Evolutionary conservation across 2,113 vertebrate genomes (phyloP).

Genomic region (Spea multiplicata): DNA sequence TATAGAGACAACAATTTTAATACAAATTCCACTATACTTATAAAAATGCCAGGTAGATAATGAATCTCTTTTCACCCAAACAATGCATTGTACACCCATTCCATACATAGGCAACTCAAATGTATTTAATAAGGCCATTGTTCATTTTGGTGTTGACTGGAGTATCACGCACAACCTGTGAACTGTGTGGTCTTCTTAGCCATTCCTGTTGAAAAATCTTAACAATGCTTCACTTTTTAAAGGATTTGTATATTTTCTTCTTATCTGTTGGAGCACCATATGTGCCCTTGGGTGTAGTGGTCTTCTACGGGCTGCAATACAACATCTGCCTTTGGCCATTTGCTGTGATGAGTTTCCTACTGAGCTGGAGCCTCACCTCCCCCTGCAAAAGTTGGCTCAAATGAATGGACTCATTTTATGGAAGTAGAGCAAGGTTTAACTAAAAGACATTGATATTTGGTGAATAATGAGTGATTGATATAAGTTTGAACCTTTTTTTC

Average conservation of each 20-base stretch:
- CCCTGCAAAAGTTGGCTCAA: not conserved
- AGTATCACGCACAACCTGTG: constrained; percentile 14
- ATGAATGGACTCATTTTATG: constrained; percentile 39
- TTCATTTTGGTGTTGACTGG: not conserved
- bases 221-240: constrained; percentile 28
- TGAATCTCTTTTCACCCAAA: too few species aligned
- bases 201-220: not conserved
- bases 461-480: constrained; percentile 7
- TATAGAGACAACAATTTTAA: constrained; percentile 37
- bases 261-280: constrained; percentile 26
- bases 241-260: constrained; percentile 15
- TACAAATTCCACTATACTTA: constrained; percentile 7
- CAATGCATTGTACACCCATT: too few species aligned
- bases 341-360: constrained; percentile 38
- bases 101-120: too few species aligned
- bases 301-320: not conserved
- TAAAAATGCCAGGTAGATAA: not conserved
- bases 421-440: constrained; percentile 13
- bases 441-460: not conserved
- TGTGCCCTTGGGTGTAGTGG: constrained; percentile 26
- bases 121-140: not conserved
- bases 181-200: constrained; percentile 52
- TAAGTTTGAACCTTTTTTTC: too few species aligned
- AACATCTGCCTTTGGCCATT: constrained; percentile 39
- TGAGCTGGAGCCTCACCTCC: not conserved